Conservation (phyloP, 2,797 vertebrate genomes). For the Poeciliopsis infans region DNA sequence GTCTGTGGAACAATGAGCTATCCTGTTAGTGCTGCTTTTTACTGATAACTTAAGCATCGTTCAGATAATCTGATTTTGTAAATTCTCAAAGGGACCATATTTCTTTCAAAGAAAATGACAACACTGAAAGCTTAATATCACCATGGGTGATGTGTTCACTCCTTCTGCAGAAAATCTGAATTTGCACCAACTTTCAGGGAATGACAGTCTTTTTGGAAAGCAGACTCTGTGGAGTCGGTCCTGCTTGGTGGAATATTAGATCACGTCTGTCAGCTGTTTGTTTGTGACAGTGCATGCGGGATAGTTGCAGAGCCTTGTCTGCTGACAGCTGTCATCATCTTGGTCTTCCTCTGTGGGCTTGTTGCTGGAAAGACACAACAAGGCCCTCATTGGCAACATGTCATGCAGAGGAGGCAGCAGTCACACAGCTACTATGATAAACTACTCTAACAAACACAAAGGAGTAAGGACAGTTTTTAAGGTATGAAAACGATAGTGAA, state of each 20-base stretch:
- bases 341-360: constrained; percentile 75
- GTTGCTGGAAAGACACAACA: constrained; percentile 69
- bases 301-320: constrained; percentile 48
- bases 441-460: constrained; percentile 45
- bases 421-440: constrained; percentile 46
- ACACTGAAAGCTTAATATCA: constrained; percentile 10
- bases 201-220: constrained; percentile 44
- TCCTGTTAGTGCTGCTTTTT: constrained; percentile 2
- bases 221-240: constrained; percentile 51
- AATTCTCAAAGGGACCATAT: background rate
- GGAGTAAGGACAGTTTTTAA: constrained; percentile 46
- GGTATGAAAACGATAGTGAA: constrained; percentile 35
- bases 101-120: background rate
- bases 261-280: constrained; percentile 67
- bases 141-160: constrained; percentile 26
- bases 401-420: constrained; percentile 51
- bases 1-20: background rate
- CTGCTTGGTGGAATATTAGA: constrained; percentile 57
- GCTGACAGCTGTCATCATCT: constrained; percentile 72
- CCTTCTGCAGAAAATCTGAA: constrained; percentile 19
- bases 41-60: constrained; percentile 1
- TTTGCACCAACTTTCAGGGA: constrained; percentile 14
- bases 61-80: constrained; percentile 6
- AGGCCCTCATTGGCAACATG: constrained; percentile 64
- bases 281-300: constrained; percentile 57